Conservation (phyloP, 2,888 invertebrate genomes). For the Apotomis betuletana region DNA sequence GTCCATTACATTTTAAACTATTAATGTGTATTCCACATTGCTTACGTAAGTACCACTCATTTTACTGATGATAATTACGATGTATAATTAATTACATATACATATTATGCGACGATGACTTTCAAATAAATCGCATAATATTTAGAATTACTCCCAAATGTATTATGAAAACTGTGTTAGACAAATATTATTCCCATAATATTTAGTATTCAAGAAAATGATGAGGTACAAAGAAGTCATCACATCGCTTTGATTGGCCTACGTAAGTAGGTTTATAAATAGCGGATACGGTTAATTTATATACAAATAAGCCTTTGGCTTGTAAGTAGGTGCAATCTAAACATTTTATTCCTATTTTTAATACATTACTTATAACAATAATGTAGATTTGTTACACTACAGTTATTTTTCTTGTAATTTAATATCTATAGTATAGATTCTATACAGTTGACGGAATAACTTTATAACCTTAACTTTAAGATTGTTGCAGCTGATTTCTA, state of each 20-base stretch:
- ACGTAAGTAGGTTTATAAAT: conserved; percentile 14
- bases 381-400: conserved; percentile 28
- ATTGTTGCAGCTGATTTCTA: conserved; percentile 15
- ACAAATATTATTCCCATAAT: no score
- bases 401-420: conserved; percentile 25
- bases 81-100: neutral
- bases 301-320: conserved; percentile 33
- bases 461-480: conserved; percentile 41
- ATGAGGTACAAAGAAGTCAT: neutral
- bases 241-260: neutral
- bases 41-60: neutral
- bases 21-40: neutral
- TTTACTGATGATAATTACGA: neutral
- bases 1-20: neutral
- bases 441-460: conserved; percentile 53
- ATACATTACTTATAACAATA: conserved; percentile 56
- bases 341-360: conserved; percentile 54
- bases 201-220: no score
- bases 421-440: conserved; percentile 38
- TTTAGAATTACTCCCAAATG: no score
- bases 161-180: no score
- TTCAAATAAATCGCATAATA: neutral
- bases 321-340: conserved; percentile 41
- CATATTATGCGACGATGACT: neutral
- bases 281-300: conserved; percentile 15